phyloP scores from a whole-genome alignment of 1,140 invertebrate genomes.

The Brachionus sp. region DNA sequence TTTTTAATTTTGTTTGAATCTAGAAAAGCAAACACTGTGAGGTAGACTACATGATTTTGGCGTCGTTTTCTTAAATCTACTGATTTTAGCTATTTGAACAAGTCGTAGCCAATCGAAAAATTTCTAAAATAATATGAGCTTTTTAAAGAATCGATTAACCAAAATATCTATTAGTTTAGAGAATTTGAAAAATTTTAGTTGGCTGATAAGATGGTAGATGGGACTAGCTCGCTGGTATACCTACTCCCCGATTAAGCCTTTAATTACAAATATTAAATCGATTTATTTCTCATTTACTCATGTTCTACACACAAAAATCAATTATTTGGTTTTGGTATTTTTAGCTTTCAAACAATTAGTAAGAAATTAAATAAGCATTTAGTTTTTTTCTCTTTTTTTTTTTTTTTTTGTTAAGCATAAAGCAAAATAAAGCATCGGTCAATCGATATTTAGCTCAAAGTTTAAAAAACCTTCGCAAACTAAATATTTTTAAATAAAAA shows the following conservation, averaged over 20 bases:
- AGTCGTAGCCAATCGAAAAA: background rate
- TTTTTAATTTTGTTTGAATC: background rate
- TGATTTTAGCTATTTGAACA: background rate
- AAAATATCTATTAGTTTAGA: constrained; percentile 11
- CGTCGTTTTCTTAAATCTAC: background rate
- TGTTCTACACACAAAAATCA: constrained; percentile 23
- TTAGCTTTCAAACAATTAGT: constrained; percentile 17
- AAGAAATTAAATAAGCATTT: constrained; percentile 13
- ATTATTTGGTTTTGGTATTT: constrained; percentile 39
- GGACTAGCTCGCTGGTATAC: background rate
- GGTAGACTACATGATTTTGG: constrained; percentile 1
- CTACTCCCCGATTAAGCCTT: background rate
- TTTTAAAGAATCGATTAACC: constrained; percentile 14
- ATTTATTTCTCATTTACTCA: constrained; percentile 13
- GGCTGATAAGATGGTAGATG: background rate
- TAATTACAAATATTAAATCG: constrained; percentile 39
- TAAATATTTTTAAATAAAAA: background rate
- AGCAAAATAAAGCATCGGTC: background rate
- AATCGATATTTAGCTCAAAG: background rate
- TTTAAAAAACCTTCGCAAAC: background rate
- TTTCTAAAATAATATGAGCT: background rate
- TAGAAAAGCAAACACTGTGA: background rate
- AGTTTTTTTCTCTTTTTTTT: background rate
- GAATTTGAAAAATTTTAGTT: background rate
- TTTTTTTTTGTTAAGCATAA: background rate